Conservation (phyloP, 2,888 invertebrate genomes). For the Phalera bucephala region DNA sequence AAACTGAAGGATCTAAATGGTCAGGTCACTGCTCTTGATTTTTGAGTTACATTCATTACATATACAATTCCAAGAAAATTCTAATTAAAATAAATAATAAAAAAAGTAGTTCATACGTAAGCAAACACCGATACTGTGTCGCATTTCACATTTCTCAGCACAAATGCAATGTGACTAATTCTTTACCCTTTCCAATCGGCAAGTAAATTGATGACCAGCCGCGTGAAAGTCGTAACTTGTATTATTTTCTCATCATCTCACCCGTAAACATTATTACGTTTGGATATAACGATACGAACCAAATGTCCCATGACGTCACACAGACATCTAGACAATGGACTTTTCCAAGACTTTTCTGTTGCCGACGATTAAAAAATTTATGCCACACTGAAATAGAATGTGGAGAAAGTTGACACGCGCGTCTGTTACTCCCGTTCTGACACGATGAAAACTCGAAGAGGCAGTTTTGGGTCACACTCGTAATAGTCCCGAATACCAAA, state of each 20-base stretch:
- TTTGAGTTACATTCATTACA: no score
- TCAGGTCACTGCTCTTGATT: no score
- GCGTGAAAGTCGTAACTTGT: slow-evolving; percentile 18
- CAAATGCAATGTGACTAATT: slow-evolving; percentile 7
- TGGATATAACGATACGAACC: slow-evolving; percentile 9
- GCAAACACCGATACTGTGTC: background rate
- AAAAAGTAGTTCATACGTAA: no score
- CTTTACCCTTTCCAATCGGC: slow-evolving; percentile 19
- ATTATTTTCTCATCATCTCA: slow-evolving; percentile 24
- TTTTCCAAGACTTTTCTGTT: slow-evolving; percentile 44
- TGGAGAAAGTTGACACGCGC: slow-evolving; percentile 69
- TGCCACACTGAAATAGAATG: slow-evolving; percentile 68
- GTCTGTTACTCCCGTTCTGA: slow-evolving; percentile 49
- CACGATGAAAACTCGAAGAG: slow-evolving; percentile 56
- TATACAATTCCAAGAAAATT: no score
- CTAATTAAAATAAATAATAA: no score
- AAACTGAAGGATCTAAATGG: no score
- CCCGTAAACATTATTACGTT: slow-evolving; percentile 12
- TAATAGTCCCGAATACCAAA: slow-evolving; percentile 61
- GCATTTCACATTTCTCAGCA: background rate
- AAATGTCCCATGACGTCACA: slow-evolving; percentile 22
- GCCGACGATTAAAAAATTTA: slow-evolving; percentile 55
- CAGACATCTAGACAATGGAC: slow-evolving; percentile 45
- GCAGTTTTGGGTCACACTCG: slow-evolving; percentile 73
- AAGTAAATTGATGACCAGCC: slow-evolving; percentile 15